phyloP scores from a whole-genome alignment of 1,140 invertebrate species.

The Archegozetes longisetosus region DNA sequence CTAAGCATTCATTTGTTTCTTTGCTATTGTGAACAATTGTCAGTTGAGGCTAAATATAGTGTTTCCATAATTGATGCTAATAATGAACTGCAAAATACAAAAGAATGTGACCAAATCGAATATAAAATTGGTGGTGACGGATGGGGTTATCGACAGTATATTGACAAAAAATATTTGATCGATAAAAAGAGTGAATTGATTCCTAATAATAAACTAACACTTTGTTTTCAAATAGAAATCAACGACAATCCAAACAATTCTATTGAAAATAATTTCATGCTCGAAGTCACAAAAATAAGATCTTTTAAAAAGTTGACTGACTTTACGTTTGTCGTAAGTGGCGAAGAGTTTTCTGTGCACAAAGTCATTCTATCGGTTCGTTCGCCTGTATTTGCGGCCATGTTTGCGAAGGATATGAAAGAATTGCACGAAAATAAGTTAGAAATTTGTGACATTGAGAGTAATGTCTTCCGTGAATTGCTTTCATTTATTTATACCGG shows the following conservation, averaged over 20 bases:
- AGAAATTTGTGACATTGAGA: background rate
- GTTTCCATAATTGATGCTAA: background rate
- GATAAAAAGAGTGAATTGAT: background rate
- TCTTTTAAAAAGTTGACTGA: constrained; percentile 1
- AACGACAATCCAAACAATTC: background rate
- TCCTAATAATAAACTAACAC: background rate
- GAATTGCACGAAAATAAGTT: background rate
- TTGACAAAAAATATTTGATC: background rate
- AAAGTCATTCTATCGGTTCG: constrained; percentile 22
- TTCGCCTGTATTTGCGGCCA: constrained; percentile 23
- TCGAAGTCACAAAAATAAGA: background rate
- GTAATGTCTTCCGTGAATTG: background rate
- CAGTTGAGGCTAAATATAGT: background rate
- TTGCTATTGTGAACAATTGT: background rate
- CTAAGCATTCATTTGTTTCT: background rate
- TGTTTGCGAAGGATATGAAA: constrained; percentile 17
- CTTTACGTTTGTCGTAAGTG: constrained; percentile 7
- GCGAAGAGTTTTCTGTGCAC: constrained; percentile 17
- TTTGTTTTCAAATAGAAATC: background rate
- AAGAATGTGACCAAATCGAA: background rate
- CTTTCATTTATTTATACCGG: background rate
- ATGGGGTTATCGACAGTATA: background rate
- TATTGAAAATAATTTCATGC: background rate
- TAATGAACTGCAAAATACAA: background rate
- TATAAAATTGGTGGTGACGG: background rate